Evolutionary conservation across 2,888 invertebrate genomes (phyloP).

Genomic region (Nudaria mundana): DNA sequence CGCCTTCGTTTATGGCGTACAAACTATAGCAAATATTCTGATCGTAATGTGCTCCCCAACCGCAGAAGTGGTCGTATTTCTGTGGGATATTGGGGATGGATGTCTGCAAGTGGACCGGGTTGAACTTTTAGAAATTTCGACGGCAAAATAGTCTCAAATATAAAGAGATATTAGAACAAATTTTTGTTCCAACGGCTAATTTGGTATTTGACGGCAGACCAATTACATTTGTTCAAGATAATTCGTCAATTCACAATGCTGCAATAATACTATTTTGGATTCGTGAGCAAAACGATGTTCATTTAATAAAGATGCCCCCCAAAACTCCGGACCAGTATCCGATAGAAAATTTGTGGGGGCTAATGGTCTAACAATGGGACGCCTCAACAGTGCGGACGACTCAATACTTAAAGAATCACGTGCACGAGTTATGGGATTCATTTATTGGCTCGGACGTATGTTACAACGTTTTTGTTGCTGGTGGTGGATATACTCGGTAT

Average conservation of each 20-base stretch:
- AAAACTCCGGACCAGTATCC: neutral
- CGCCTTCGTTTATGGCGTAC: slow-evolving; percentile 2
- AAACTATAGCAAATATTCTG: neutral
- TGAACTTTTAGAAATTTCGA: no score
- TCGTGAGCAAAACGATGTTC: neutral
- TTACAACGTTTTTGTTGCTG: no score
- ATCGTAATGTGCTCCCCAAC: neutral
- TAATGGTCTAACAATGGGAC: no score
- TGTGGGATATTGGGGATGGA: slow-evolving; percentile 10
- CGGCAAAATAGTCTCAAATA: no score
- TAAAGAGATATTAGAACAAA: no score
- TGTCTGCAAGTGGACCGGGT: slow-evolving; percentile 7
- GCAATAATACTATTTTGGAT: neutral
- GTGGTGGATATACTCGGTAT: no score
- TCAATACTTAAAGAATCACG: no score
- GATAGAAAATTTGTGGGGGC: neutral
- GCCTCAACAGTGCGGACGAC: no score
- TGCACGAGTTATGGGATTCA: no score
- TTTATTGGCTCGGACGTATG: no score
- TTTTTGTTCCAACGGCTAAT: neutral
- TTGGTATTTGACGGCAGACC: no score
- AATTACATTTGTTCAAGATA: neutral
- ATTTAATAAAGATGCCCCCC: neutral
- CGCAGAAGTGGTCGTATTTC: slow-evolving; percentile 7
- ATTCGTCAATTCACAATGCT: neutral